These are phyloP conservation scores for Gobio gobio DNA, from an alignment of 2,113 vertebrate species.

Conservation along the genomic window DNA sequence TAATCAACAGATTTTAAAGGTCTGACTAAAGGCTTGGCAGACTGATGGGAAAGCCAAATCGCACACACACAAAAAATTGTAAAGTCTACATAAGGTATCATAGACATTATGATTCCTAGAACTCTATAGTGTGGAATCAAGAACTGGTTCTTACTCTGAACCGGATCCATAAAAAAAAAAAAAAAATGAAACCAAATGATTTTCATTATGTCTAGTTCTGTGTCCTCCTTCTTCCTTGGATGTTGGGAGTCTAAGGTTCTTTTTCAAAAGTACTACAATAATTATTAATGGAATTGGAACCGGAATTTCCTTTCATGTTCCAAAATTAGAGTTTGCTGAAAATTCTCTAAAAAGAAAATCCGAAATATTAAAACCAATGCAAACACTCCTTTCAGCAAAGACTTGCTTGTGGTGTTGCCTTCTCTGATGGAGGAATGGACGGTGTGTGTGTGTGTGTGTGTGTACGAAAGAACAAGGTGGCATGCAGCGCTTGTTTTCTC, in stretches of 20 bases:
- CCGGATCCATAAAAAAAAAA: no score
- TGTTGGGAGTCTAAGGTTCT: background rate
- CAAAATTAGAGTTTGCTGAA: background rate
- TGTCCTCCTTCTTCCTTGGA: background rate
- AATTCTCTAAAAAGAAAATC: background rate
- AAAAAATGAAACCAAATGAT: background rate
- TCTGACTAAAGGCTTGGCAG: conserved; percentile 43
- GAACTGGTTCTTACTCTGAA: background rate
- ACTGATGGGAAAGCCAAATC: conserved; percentile 35
- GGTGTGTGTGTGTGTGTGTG: conserved; percentile 20
- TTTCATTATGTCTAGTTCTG: background rate
- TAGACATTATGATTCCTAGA: background rate
- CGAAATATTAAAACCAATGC: background rate
- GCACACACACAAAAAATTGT: background rate
- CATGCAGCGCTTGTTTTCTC: conserved; percentile 42
- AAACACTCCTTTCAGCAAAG: background rate
- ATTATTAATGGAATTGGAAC: background rate
- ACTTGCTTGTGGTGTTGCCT: background rate
- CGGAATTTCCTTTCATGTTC: background rate
- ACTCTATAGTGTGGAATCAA: background rate
- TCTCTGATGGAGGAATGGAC: conserved; percentile 19
- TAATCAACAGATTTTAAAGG: conserved; percentile 33
- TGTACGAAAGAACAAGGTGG: conserved; percentile 34
- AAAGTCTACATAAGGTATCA: background rate
- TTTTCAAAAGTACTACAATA: background rate